Conservation (phyloP, 2,113 vertebrate species). For the Alligator mississippiensis region DNA sequence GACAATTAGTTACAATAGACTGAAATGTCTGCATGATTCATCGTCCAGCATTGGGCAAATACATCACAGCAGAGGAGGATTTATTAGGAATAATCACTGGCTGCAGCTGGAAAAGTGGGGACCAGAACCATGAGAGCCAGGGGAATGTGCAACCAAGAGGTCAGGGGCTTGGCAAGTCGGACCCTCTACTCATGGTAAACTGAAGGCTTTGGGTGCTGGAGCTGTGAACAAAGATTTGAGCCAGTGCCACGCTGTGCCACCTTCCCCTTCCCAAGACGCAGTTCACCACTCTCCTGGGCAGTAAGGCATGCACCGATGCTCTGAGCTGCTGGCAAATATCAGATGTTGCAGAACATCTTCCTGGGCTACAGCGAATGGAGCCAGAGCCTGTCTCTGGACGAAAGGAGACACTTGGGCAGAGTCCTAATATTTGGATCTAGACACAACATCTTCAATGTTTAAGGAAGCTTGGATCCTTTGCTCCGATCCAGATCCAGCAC, state of each 20-base stretch:
- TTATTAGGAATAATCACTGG: neutral
- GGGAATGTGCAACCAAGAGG: neutral
- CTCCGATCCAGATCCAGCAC: neutral
- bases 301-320: neutral
- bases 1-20: neutral
- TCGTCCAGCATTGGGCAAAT: accelerated
- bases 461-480: neutral
- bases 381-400: neutral
- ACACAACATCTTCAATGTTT: neutral
- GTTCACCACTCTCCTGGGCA: neutral
- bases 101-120: neutral
- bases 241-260: neutral
- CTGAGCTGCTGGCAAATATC: neutral
- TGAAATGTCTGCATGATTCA: neutral
- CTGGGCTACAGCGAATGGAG: neutral
- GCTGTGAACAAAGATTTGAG: neutral
- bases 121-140: neutral
- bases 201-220: neutral
- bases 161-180: neutral
- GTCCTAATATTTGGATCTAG: neutral
- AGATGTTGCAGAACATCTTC: no score
- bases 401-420: neutral
- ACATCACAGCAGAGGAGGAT: accelerated
- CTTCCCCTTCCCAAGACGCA: neutral
- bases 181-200: neutral